Conservation (phyloP, 2,888 invertebrate genomes). For the Graphium colonna region DNA sequence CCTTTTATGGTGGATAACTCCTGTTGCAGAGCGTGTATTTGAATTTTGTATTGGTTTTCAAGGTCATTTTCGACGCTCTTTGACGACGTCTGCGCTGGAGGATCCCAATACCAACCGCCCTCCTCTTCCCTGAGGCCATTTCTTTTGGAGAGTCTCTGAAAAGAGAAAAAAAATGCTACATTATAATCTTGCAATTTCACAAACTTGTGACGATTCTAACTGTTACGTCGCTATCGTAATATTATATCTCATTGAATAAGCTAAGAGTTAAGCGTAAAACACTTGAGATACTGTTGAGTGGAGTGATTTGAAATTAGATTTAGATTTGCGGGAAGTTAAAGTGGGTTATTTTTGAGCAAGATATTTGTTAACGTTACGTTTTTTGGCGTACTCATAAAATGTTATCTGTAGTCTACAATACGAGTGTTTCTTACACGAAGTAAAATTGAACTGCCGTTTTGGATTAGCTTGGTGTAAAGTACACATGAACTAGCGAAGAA, state of each 20-base stretch:
- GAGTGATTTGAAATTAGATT: not conserved
- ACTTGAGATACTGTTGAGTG: conserved; percentile 5
- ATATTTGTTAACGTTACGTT: no score
- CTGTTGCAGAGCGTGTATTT: conserved; percentile 59
- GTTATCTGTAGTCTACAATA: no score
- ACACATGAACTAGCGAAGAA: no score
- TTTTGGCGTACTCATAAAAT: no score
- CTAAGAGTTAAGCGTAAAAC: conserved; percentile 1
- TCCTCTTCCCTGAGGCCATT: conserved; percentile 73
- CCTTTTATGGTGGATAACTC: conserved; percentile 65
- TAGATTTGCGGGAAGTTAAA: not conserved
- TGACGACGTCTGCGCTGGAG: conserved; percentile 50
- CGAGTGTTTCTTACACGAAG: no score
- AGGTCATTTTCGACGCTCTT: conserved; percentile 34
- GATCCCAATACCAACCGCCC: conserved; percentile 78
- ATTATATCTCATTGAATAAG: conserved; percentile 1
- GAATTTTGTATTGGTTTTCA: conserved; percentile 52
- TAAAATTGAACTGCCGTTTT: no score
- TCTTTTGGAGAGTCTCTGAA: conserved; percentile 63
- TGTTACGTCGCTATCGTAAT: not conserved
- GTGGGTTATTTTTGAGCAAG: no score
- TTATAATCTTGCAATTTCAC: no score
- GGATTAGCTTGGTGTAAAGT: no score
- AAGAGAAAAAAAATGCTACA: no score
- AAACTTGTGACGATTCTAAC: no score